These are phyloP conservation scores for Netelia melanura DNA, from an alignment of 2,888 invertebrate genomes.

Conservation along the genomic window DNA sequence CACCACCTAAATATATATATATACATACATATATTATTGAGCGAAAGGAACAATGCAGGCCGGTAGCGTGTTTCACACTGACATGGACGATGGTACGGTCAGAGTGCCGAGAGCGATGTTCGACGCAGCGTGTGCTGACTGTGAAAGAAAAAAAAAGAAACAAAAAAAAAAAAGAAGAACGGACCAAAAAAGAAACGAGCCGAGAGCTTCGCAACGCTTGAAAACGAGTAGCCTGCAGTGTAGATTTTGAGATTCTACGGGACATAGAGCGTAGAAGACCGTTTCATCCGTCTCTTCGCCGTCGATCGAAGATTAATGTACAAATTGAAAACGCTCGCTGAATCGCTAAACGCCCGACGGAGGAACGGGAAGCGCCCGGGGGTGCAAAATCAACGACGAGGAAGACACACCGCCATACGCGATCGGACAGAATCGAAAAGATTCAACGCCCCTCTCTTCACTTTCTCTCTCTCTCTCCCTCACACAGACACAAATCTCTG, in stretches of 20 bases:
- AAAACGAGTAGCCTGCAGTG: conserved; percentile 14
- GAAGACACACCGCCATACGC: conserved; percentile 4
- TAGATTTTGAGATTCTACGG: conserved; percentile 58
- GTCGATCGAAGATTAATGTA: conserved; percentile 76
- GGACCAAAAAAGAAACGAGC: background rate
- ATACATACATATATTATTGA: background rate
- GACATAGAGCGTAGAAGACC: conserved; percentile 41
- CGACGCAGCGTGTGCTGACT: conserved; percentile 19
- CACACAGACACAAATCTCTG: no score
- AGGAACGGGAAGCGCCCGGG: conserved; percentile 19
- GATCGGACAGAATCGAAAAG: conserved; percentile 16
- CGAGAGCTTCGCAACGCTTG: conserved; percentile 15
- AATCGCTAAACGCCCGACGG: conserved; percentile 71
- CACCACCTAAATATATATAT: background rate
- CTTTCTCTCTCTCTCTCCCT: no score
- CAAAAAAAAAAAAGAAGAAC: conserved; percentile 17
- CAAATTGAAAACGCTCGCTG: conserved; percentile 77
- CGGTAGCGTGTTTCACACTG: background rate
- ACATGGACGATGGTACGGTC: conserved; percentile 19
- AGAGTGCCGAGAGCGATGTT: conserved; percentile 10
- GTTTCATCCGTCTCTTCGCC: conserved; percentile 49
- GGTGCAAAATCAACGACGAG: conserved; percentile 1
- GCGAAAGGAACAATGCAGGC: background rate
- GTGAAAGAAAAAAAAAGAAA: background rate
- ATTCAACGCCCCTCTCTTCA: no score